Conservation (phyloP, 2,888 invertebrate species). For the Microctonus brassicae region DNA sequence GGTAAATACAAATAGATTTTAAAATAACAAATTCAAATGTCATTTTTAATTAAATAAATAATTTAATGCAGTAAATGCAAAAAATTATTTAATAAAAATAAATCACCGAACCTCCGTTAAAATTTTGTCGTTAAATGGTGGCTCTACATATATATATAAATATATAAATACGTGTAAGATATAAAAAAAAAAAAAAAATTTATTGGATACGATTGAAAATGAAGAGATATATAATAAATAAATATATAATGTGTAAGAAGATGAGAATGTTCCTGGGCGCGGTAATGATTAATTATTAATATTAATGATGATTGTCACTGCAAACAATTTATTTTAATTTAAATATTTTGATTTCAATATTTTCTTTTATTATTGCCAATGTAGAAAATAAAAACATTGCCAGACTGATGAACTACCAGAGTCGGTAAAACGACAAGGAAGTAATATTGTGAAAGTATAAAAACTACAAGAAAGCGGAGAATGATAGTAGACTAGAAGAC, state of each 20-base stretch:
- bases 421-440: conserved; percentile 22
- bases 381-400: conserved; percentile 33
- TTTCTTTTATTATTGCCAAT: conserved; percentile 29
- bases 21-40: too few species aligned
- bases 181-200: conserved; percentile 24
- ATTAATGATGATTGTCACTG: conserved; percentile 23
- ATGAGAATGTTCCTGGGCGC: conserved; percentile 17
- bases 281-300: not conserved
- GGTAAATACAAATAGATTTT: too few species aligned
- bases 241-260: not conserved
- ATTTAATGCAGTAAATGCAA: conserved; percentile 10
- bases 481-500: conserved; percentile 7
- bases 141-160: conserved; percentile 48
- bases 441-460: conserved; percentile 34
- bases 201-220: not conserved
- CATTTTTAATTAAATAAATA: not conserved
- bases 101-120: conserved; percentile 42
- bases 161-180: conserved; percentile 48
- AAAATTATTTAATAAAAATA: conserved; percentile 34
- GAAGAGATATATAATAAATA: conserved; percentile 21
- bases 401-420: conserved; percentile 35
- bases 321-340: conserved; percentile 25
- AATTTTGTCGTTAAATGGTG: conserved; percentile 49
- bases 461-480: conserved; percentile 10
- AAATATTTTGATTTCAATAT: not conserved